Evolutionary conservation across 2,797 vertebrate genomes (phyloP).

Genomic region (Liparis tanakae): DNA sequence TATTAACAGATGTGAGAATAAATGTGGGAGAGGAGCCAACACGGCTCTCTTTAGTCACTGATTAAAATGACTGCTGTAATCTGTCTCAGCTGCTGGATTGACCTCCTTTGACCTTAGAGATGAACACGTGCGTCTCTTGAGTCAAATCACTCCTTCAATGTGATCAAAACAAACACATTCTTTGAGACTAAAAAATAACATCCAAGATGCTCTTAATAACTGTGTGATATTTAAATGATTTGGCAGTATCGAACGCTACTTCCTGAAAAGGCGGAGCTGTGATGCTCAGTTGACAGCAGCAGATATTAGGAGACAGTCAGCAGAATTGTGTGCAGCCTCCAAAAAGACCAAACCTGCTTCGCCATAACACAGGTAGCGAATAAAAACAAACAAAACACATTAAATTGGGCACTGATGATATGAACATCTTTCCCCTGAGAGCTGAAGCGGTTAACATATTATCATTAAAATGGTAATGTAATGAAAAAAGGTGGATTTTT

Average conservation of each 20-base stretch:
- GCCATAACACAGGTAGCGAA: neutral
- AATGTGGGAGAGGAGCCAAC: constrained; percentile 26
- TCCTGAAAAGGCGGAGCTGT: neutral
- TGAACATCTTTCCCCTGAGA: constrained; percentile 9
- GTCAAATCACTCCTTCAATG: constrained; percentile 12
- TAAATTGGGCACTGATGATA: constrained; percentile 42
- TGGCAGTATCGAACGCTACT: neutral
- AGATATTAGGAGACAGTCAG: constrained; percentile 31
- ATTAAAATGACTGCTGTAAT: constrained; percentile 42
- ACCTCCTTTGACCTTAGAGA: constrained; percentile 26
- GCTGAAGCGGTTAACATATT: neutral
- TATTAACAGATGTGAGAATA: constrained; percentile 35
- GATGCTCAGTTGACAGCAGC: constrained; percentile 22
- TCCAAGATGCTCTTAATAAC: neutral
- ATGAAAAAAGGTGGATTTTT: constrained; percentile 21
- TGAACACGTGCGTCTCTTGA: constrained; percentile 5
- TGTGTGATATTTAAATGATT: neutral
- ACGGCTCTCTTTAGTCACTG: constrained; percentile 26
- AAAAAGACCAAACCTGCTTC: neutral
- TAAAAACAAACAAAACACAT: constrained; percentile 16
- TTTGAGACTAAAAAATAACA: neutral
- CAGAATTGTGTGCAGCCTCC: neutral
- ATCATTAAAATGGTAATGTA: neutral
- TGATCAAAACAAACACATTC: constrained; percentile 20
- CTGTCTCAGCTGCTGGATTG: constrained; percentile 29